Percentiles rank a stretch among this genome's conserved stretches.
phyloP scores from a whole-genome alignment of 2,888 invertebrate genomes.

The Lepidochrysops patricia region DNA sequence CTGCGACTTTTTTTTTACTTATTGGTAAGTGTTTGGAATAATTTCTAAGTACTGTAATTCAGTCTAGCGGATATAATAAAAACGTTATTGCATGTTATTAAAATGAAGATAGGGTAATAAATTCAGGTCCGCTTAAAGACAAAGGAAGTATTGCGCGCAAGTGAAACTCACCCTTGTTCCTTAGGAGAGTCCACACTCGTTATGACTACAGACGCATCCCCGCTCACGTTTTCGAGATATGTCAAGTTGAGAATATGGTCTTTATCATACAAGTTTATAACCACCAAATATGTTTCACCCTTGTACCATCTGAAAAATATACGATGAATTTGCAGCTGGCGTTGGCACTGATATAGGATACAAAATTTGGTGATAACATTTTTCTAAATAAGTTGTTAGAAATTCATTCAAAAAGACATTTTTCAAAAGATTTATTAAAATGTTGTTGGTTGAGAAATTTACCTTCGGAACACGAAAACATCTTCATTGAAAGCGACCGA shows the following conservation, averaged over 20 bases:
- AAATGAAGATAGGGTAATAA: slow-evolving; percentile 4
- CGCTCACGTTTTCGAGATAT: slow-evolving; percentile 54
- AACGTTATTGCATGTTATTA: not conserved
- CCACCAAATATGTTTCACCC: slow-evolving; percentile 47
- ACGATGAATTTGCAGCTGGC: not conserved
- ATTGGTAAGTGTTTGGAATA: not conserved
- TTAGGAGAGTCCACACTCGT: slow-evolving; percentile 49
- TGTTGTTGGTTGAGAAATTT: slow-evolving; percentile 11
- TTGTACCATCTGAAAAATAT: slow-evolving; percentile 48
- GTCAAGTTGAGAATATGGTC: slow-evolving; percentile 45
- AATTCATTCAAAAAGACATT: too few relatives aligned
- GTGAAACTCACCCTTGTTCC: slow-evolving; percentile 37
- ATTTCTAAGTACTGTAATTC: too few relatives aligned
- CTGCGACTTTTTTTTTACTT: too few relatives aligned
- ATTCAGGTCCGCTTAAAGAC: not conserved
- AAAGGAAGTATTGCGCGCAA: not conserved
- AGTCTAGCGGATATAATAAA: slow-evolving; percentile 1
- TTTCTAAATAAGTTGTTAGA: too few relatives aligned
- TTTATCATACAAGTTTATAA: slow-evolving; percentile 66
- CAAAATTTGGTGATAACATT: not conserved
- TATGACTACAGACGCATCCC: slow-evolving; percentile 63
- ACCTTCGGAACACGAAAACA: slow-evolving; percentile 75
- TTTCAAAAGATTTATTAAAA: too few relatives aligned
- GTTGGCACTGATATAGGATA: not conserved
- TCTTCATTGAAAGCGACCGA: slow-evolving; percentile 69